Evolutionary conservation across 1,140 invertebrate genomes (phyloP), one percentile per base, ranked within the genome.

Genomic region (Cyclargus thomasi): DNA sequence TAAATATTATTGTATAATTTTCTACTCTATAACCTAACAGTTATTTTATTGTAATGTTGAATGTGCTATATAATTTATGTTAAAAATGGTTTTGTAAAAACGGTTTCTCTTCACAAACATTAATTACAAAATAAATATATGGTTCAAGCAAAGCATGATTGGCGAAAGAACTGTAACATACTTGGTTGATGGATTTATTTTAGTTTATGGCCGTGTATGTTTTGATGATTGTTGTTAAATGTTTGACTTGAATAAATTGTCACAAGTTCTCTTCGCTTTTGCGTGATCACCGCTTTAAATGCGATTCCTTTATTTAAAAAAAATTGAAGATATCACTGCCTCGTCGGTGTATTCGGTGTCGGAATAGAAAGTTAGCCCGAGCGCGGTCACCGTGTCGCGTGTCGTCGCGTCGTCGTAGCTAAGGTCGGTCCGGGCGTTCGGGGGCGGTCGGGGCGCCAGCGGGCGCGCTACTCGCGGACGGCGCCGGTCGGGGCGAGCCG

Each of bases 191-290:
- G 70, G 76, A 76, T 70, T 67, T 79, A 72, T 83, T 86, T 84
- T 77, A 82, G 77, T 82, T 81, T 83, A 80, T 90, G 80, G 80
- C 71, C 72, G 81, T 89, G 79, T 88, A 75, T 78, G 67, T 80
- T 80, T 81, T 82, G 70, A 59, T 82, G 72, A 78, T 75, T 83
- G 74, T 85, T 89, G 75, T 84, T 83, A 80, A 73, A 75, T 83
- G 77, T 86, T 76, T 80, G 75, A 80, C 70, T 82, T 77, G 70
- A 68, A 81, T 87, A 75, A 83, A 70, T 81, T 83, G 74, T 82
- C 80, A 88, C 87, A 88, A 84, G 76, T 86, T 87, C 86, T 85
- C 88, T 89, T 82, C 85, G 88, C 88, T 90, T 89, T 71, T 83
- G 88, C 85, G 86, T 89, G 80, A 81, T 85, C 86, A 89, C 88